These are phyloP conservation scores for Pteronotus mesoamericanus DNA, from an alignment of 2,797 vertebrate genomes.

Conservation along the genomic window DNA sequence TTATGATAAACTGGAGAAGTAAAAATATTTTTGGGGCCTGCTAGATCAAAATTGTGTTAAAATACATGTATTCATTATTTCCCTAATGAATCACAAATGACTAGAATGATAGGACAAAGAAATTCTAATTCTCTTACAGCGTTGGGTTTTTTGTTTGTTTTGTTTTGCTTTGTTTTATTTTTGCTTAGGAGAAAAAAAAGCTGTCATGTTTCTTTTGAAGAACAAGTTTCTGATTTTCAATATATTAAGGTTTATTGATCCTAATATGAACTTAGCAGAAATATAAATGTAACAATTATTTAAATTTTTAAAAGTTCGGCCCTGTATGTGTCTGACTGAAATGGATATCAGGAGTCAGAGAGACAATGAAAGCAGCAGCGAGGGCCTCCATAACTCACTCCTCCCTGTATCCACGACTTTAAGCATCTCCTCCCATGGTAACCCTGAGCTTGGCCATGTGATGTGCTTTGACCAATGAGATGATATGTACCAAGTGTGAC, in stretches of 20 bases:
- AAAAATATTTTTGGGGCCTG: background rate
- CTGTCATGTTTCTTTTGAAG: background rate
- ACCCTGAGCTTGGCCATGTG: background rate
- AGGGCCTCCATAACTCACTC: background rate
- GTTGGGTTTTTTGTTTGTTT: background rate
- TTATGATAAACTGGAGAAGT: background rate
- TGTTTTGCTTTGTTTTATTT: background rate
- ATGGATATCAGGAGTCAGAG: background rate
- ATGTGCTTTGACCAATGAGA: background rate
- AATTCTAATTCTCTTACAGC: conserved; percentile 1
- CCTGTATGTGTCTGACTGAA: background rate
- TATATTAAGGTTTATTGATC: background rate
- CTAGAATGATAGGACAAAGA: background rate
- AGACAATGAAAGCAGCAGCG: background rate
- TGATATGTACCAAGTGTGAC: background rate
- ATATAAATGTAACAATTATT: background rate
- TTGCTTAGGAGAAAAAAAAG: background rate
- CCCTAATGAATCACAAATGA: conserved; percentile 13
- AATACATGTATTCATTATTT: conserved; percentile 33
- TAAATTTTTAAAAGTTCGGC: background rate
- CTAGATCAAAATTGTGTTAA: conserved; percentile 37
- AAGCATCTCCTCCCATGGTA: background rate
- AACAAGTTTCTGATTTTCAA: background rate
- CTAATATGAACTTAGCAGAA: background rate
- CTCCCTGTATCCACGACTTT: background rate